Conservation (phyloP, 92 coral and sea anemone species). For the Isaurus tuberculatus region DNA sequence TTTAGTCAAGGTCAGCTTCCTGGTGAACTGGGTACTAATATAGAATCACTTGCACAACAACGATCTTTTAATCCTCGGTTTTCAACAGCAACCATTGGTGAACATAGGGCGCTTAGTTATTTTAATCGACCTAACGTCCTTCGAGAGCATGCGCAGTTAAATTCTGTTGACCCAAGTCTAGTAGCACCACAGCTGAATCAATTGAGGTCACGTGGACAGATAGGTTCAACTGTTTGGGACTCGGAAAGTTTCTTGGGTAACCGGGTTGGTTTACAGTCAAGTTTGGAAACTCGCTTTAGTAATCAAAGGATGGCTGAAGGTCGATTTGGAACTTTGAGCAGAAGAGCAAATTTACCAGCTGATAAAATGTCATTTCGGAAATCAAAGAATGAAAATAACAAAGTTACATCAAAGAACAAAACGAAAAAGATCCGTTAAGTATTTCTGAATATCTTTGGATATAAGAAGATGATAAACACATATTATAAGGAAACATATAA, state of each 20-base stretch:
- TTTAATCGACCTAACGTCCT: not conserved
- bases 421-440: slow-evolving; percentile 15
- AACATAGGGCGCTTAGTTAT: slow-evolving; percentile 12
- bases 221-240: not conserved
- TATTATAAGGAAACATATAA: no score
- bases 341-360: slow-evolving; percentile 20
- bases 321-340: not conserved
- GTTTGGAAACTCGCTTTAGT: not conserved
- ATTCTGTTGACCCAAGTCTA: slow-evolving; percentile 10
- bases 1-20: not conserved
- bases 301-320: slow-evolving; percentile 20
- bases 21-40: slow-evolving; percentile 1
- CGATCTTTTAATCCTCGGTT: slow-evolving; percentile 31
- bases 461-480: not conserved
- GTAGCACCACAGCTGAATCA: slow-evolving; percentile 3
- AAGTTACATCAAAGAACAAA: not conserved
- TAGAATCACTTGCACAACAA: slow-evolving; percentile 32
- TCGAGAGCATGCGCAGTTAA: slow-evolving; percentile 18
- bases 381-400: not conserved
- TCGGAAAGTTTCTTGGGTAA: slow-evolving; percentile 19
- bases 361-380: not conserved
- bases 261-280: slow-evolving; percentile 16
- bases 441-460: not conserved
- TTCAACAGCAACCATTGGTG: not conserved
- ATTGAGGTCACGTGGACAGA: slow-evolving; percentile 19